phyloP scores from a whole-genome alignment of 2,888 invertebrate species.

The Eupeodes luniger region DNA sequence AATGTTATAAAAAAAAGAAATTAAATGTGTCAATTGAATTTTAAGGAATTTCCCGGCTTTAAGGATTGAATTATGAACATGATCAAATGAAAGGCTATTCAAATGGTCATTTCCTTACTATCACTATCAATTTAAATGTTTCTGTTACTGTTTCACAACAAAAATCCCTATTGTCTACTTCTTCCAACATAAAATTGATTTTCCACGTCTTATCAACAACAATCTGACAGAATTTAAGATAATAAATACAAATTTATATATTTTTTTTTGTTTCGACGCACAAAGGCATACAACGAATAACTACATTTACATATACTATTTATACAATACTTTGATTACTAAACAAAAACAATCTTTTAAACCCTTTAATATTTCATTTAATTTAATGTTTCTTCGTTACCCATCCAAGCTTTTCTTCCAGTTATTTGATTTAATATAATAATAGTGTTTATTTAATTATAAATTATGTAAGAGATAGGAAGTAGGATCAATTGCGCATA shows the following conservation, averaged over 20 bases:
- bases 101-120: background rate
- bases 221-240: constrained; percentile 7
- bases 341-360: constrained; percentile 15
- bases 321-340: constrained; percentile 24
- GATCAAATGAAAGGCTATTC: background rate
- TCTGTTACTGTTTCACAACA: background rate
- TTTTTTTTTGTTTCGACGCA: background rate
- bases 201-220: constrained; percentile 7
- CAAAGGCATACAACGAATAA: constrained; percentile 43
- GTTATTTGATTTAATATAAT: constrained; percentile 39
- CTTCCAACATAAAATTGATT: constrained; percentile 14
- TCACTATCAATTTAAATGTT: constrained; percentile 1
- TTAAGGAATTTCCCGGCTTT: constrained; percentile 3
- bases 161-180: constrained; percentile 6
- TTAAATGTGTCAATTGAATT: background rate
- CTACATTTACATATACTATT: constrained; percentile 36
- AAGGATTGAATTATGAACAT: background rate
- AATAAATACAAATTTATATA: constrained; percentile 32
- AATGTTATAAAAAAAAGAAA: background rate
- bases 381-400: constrained; percentile 36
- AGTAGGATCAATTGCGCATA: constrained; percentile 70
- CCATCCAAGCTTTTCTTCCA: constrained; percentile 25
- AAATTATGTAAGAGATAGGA: constrained; percentile 56
- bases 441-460: constrained; percentile 46
- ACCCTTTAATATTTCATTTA: constrained; percentile 41